These are phyloP conservation scores for Triplophysa yarkandensis DNA, from an alignment of 2,797 vertebrate genomes.

Conservation along the genomic window DNA sequence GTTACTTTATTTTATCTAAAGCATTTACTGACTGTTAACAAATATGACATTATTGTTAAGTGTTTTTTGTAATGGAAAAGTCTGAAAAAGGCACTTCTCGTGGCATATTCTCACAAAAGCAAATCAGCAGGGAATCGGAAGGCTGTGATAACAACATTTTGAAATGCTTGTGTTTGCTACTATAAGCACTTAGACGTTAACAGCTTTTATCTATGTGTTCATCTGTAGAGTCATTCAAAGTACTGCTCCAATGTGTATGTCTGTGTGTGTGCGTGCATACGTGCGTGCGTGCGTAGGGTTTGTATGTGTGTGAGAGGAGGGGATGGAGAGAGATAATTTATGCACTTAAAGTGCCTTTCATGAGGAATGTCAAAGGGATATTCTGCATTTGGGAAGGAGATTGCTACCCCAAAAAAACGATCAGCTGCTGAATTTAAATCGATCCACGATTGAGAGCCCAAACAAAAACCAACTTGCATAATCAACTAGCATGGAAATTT, in stretches of 20 bases:
- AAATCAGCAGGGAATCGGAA: background rate
- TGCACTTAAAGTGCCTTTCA: conserved; percentile 14
- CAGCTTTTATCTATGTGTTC: conserved; percentile 3
- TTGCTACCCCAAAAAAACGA: background rate
- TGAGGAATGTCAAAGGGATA: background rate
- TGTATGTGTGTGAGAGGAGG: background rate
- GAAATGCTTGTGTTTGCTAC: conserved; percentile 7
- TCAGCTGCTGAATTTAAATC: no score
- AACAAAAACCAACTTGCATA: no score
- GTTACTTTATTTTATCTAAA: no score
- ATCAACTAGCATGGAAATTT: no score
- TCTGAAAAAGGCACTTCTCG: background rate
- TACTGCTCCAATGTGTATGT: conserved; percentile 10
- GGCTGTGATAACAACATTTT: background rate
- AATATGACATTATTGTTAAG: no score
- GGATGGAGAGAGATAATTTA: conserved; percentile 9
- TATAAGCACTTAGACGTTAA: conserved; percentile 6
- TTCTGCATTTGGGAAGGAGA: background rate
- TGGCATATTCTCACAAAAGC: background rate
- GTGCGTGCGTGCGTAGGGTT: conserved; percentile 5
- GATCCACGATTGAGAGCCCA: background rate
- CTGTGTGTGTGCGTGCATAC: background rate
- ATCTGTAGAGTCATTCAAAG: conserved; percentile 30
- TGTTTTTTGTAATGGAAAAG: no score
- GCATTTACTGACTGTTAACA: no score